Evolutionary conservation across 2,888 invertebrate genomes (phyloP), one percentile per base, ranked within the genome.

Genomic region (Rotaria sp.): DNA sequence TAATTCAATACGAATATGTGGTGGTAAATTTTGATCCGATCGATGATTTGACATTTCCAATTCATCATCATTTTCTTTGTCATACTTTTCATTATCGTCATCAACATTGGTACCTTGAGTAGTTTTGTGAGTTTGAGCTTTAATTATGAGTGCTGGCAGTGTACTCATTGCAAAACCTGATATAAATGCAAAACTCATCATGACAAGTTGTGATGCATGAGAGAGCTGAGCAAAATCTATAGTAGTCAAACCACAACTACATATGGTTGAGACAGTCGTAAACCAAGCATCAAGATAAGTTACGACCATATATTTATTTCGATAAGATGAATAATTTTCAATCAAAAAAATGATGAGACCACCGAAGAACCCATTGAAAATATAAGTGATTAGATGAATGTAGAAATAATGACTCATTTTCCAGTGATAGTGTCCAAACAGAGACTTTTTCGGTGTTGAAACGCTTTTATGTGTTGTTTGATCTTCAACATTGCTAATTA

Each of bases 371-470:
- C 41, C 45, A 45, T 80, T 80, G n/a, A 38, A 45, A 45, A 80
- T 80, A 26, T 21, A 80, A 10, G 45, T 15, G 26, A 26, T n/a
- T 26, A 80, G 18, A 45, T 80, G 75, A 80, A 80, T 41, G 45
- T 80, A 80, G n/a, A 38, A 80, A 45, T 80, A 80, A 24, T 80
- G 41, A 38, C 41, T 80, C 75, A 80, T 80, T 80, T 45, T 80
- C 75, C 75, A 80, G 8, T 3, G 38, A 80, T 26, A 80, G 2
- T 45, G 24, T 80, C 35, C 35, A 35, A 30, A 67, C 11, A 67
- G 35, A 67, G n/a, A 18, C 13, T 30, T 30, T 67, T 55, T 55
- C 24, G 30, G 35, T 30, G 2, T 35, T 35, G 4, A 5, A 30
- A 67, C 1, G 15, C 13, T 21, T 15, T 15, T 67, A 3, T 18